Percentiles rank a stretch among this genome's conserved stretches.
phyloP scores from a whole-genome alignment of 2,113 vertebrate species.

The Pholis gunnellus region DNA sequence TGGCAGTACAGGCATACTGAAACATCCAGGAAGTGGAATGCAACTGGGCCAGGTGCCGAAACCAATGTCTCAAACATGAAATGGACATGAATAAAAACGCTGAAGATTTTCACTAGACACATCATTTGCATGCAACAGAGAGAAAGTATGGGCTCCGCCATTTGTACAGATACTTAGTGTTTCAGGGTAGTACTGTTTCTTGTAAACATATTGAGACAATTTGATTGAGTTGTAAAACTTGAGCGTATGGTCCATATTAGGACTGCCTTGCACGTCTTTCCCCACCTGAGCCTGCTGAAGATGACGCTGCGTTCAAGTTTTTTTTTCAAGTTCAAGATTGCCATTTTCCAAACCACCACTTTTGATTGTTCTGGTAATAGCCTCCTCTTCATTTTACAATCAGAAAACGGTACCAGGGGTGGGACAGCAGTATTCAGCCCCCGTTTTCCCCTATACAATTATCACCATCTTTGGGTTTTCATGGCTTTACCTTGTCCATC shows the following conservation, averaged over 20 bases:
- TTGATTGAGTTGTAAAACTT: constrained; percentile 80
- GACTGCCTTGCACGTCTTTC: constrained; percentile 42
- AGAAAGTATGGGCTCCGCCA: constrained; percentile 78
- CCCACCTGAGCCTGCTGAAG: constrained; percentile 59
- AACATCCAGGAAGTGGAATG: constrained; percentile 74
- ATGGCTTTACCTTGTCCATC: constrained; percentile 56
- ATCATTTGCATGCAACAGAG: constrained; percentile 88
- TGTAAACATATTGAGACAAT: constrained; percentile 85
- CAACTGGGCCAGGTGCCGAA: constrained; percentile 71
- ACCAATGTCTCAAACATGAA: constrained; percentile 77
- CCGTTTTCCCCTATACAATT: constrained; percentile 38
- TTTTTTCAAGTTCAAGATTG: constrained; percentile 73
- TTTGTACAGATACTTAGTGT: constrained; percentile 83
- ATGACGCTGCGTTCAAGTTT: constrained; percentile 68
- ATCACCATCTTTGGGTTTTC: constrained; percentile 78
- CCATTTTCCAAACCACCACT: constrained; percentile 55
- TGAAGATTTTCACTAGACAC: constrained; percentile 86
- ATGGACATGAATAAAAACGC: constrained; percentile 84
- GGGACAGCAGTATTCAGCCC: constrained; percentile 27
- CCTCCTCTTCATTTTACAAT: constrained; percentile 66
- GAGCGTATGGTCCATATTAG: constrained; percentile 48
- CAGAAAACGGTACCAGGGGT: constrained; percentile 56
- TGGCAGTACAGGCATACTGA: constrained; percentile 81
- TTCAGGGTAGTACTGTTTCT: constrained; percentile 83
- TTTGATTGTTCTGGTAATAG: constrained; percentile 77